These are phyloP conservation scores for Pantala flavescens DNA, from an alignment of 1,140 invertebrate genomes.

Conservation along the genomic window DNA sequence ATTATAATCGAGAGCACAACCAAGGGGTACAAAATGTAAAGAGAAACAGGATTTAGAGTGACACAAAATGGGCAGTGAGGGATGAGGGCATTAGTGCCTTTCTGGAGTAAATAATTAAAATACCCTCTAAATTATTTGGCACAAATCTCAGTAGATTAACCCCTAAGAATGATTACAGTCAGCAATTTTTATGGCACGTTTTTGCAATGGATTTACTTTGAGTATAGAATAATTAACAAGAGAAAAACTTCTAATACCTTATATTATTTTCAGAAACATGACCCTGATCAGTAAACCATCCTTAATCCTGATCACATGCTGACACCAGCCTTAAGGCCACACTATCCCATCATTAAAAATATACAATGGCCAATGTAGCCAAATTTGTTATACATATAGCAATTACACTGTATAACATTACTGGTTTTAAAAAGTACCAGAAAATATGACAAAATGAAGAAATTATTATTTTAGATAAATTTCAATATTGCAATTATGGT, in stretches of 20 bases:
- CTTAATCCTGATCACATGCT: conserved; percentile 9
- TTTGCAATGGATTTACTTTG: not conserved
- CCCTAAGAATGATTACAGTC: conserved; percentile 5
- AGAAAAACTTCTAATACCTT: not conserved
- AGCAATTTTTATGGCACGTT: not conserved
- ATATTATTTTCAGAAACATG: conserved; percentile 10
- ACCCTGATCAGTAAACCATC: conserved; percentile 8
- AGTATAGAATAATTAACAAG: not conserved
- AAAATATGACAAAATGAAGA: conserved; percentile 4
- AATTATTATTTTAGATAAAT: conserved; percentile 6
- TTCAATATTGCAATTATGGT: conserved; percentile 2
- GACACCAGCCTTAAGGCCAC: conserved; percentile 6
- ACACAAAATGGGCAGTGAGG: not conserved
- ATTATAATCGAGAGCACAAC: not conserved
- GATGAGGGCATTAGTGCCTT: not conserved
- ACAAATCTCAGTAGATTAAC: not conserved
- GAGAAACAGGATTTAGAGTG: not conserved
- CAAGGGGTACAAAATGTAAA: not conserved
- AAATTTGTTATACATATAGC: not conserved
- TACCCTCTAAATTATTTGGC: not conserved
- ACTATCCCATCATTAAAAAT: conserved; percentile 3
- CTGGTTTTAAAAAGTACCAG: not conserved
- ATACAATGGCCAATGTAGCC: conserved; percentile 3
- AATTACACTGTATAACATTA: not conserved
- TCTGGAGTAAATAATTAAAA: not conserved